Conservation (phyloP, 2,888 invertebrate species). For the Drosophila recens region DNA sequence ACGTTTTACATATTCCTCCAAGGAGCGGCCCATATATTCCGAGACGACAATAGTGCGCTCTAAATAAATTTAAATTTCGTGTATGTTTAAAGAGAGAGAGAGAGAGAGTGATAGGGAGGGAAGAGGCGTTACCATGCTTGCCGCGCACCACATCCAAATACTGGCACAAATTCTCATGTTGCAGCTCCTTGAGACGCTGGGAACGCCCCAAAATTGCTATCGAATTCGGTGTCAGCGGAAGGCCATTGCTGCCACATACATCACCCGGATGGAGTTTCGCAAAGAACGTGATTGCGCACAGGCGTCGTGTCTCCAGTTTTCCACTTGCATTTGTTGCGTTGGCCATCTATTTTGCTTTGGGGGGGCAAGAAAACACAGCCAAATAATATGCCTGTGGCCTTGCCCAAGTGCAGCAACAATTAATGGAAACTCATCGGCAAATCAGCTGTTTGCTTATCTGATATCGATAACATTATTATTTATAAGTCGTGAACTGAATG, state of each 20-base stretch:
- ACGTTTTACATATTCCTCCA: slow-evolving; percentile 87
- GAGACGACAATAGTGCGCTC: slow-evolving; percentile 93
- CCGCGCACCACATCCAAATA: slow-evolving; percentile 96
- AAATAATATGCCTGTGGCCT: slow-evolving; percentile 2
- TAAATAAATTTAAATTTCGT: neutral
- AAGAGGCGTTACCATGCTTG: slow-evolving; percentile 92
- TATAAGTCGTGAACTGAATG: too few relatives aligned
- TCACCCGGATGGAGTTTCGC: slow-evolving; percentile 95
- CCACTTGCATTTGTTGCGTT: slow-evolving; percentile 35
- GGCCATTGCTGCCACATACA: slow-evolving; percentile 97
- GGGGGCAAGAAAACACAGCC: slow-evolving; percentile 25
- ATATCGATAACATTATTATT: slow-evolving; percentile 1
- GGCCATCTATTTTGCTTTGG: slow-evolving; percentile 49
- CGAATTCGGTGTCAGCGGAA: slow-evolving; percentile 98
- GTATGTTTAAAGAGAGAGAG: neutral
- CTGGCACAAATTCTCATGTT: slow-evolving; percentile 93
- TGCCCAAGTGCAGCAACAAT: slow-evolving; percentile 53
- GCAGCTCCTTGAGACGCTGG: slow-evolving; percentile 91
- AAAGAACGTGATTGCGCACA: slow-evolving; percentile 96
- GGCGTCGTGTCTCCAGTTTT: slow-evolving; percentile 56
- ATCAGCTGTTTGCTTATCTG: slow-evolving; percentile 38
- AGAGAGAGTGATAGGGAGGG: neutral
- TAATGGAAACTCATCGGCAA: too few relatives aligned
- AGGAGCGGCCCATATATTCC: slow-evolving; percentile 90
- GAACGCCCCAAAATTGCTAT: slow-evolving; percentile 96